Evolutionary conservation across 2,797 vertebrate genomes (phyloP).

Genomic region (Enteromius unitaeniatus): DNA sequence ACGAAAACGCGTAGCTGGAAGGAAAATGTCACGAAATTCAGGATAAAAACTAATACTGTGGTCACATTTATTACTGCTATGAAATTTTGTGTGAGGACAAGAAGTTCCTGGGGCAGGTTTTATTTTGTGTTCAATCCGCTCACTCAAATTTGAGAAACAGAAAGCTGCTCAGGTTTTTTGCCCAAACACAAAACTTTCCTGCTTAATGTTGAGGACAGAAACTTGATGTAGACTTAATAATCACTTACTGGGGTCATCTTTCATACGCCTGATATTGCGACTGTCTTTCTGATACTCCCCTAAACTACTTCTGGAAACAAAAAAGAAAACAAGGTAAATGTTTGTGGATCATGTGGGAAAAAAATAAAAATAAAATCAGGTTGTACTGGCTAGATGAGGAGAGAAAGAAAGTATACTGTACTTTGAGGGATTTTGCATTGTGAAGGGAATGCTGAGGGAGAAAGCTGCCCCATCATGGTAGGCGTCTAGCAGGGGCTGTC

Average conservation of each 20-base stretch:
- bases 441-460: constrained; percentile 85
- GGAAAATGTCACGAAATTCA: constrained; percentile 23
- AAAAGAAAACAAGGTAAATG: background rate
- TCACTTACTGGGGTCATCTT: constrained; percentile 89
- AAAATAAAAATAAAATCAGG: background rate
- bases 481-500: constrained; percentile 88
- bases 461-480: constrained; percentile 92
- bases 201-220: background rate
- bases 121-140: background rate
- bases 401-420: constrained; percentile 57
- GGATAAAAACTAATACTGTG: background rate
- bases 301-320: constrained; percentile 80
- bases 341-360: background rate
- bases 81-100: background rate
- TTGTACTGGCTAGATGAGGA: background rate
- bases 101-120: background rate
- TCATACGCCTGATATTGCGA: constrained; percentile 88
- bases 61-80: background rate
- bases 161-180: background rate
- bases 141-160: background rate
- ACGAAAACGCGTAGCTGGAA: constrained; percentile 83
- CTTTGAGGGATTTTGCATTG: constrained; percentile 83
- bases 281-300: constrained; percentile 90
- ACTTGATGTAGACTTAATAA: background rate
- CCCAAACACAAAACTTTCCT: background rate